These are phyloP conservation scores for Pipa parva DNA, from an alignment of 2,113 vertebrate genomes.

Conservation along the genomic window DNA sequence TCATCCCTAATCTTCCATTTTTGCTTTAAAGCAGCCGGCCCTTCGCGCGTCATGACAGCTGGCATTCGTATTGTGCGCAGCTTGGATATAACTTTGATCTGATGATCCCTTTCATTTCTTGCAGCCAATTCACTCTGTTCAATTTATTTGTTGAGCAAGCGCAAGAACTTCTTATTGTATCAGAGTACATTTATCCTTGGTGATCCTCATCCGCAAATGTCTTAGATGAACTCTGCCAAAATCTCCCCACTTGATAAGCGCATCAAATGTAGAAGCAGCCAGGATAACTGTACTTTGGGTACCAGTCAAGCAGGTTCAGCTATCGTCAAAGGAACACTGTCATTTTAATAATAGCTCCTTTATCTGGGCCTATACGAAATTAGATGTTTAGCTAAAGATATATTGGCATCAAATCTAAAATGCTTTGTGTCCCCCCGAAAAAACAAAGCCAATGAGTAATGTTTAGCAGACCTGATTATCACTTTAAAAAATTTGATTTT, in stretches of 20 bases:
- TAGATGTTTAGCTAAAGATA: too few relatives aligned
- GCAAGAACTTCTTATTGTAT: constrained; percentile 35
- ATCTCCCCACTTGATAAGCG: constrained; percentile 13
- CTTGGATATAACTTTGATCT: constrained; percentile 36
- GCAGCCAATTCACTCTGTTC: constrained; percentile 28
- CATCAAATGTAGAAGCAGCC: not conserved
- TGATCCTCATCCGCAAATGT: constrained; percentile 36
- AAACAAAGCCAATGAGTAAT: too few relatives aligned
- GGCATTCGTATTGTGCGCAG: constrained; percentile 15
- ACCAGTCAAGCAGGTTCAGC: not conserved
- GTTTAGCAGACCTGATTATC: too few relatives aligned
- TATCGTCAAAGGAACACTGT: not conserved
- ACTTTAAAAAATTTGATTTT: too few relatives aligned
- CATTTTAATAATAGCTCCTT: too few relatives aligned
- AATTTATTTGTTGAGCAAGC: constrained; percentile 32
- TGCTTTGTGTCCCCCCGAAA: too few relatives aligned
- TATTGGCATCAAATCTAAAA: too few relatives aligned
- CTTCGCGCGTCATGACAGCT: constrained; percentile 14
- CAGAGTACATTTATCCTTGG: constrained; percentile 26
- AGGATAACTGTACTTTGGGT: not conserved
- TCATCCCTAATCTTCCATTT: constrained; percentile 27
- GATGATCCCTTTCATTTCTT: constrained; percentile 20
- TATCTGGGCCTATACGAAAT: too few relatives aligned
- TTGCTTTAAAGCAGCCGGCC: constrained; percentile 32
- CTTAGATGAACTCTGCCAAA: constrained; percentile 10